A percentile compares a stretch with the other conserved stretches of the same genome.
Conservation (phyloP, 2,113 vertebrate genomes). For the Sardina pilchardus region DNA sequence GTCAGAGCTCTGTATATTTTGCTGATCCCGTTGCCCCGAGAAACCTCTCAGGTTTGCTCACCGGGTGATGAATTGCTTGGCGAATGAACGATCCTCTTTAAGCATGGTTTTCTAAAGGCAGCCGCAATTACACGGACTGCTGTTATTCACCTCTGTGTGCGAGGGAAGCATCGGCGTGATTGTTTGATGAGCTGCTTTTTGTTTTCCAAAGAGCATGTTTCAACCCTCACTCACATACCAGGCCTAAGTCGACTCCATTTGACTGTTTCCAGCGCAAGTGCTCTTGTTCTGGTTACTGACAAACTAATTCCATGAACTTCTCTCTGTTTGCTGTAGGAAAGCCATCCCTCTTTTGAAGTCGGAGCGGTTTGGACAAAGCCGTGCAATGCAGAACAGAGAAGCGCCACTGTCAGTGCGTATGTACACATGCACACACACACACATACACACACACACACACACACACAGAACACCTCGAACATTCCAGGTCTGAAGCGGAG, state of each 20-base stretch:
- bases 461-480: background rate
- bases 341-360: background rate
- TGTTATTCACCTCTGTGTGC: slow-evolving; percentile 40
- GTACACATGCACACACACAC: background rate
- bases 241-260: background rate
- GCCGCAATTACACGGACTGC: slow-evolving; percentile 37
- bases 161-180: slow-evolving; percentile 11
- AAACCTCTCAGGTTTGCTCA: slow-evolving; percentile 43
- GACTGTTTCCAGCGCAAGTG: background rate
- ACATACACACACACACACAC: slow-evolving; percentile 9
- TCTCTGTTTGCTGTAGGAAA: background rate
- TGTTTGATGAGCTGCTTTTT: slow-evolving; percentile 41
- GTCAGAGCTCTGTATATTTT: slow-evolving; percentile 34
- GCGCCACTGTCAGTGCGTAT: background rate
- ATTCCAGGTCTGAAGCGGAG: background rate
- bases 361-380: background rate
- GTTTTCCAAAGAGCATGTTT: slow-evolving; percentile 36
- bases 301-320: background rate
- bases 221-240: slow-evolving; percentile 32
- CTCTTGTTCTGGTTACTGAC: background rate
- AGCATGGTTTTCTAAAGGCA: slow-evolving; percentile 38
- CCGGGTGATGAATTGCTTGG: slow-evolving; percentile 47
- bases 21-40: slow-evolving; percentile 43
- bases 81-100: slow-evolving; percentile 39
- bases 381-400: background rate